Percentiles rank a stretch among this genome's conserved stretches.
Evolutionary conservation across 2,797 vertebrate species (phyloP).

Genomic region (Triplophysa bombifrons): DNA sequence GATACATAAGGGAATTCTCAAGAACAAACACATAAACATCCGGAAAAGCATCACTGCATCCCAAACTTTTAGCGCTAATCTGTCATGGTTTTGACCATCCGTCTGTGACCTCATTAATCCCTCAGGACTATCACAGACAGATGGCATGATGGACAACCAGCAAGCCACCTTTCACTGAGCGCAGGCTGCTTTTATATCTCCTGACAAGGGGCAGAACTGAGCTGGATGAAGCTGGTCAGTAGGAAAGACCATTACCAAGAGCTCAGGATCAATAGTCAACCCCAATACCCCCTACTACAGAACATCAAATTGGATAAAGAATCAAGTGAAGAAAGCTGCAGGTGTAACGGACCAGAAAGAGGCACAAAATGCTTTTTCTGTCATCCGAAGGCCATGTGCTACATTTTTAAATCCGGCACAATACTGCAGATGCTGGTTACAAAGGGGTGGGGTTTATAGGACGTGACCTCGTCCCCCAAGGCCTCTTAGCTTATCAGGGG

Average conservation of each 20-base stretch:
- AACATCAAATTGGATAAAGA: background rate
- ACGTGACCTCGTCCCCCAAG: constrained; percentile 62
- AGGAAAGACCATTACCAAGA: constrained; percentile 11
- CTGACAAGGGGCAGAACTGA: constrained; percentile 22
- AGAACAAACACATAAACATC: no score
- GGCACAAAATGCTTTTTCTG: background rate
- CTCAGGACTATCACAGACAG: constrained; percentile 72
- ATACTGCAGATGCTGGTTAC: constrained; percentile 51
- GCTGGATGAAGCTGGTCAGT: background rate
- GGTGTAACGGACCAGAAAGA: constrained; percentile 21
- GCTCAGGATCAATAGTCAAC: constrained; percentile 13
- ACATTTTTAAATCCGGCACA: constrained; percentile 36
- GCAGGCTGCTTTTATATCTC: constrained; percentile 46
- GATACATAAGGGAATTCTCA: no score
- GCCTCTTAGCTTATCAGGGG: constrained; percentile 68
- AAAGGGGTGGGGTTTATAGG: constrained; percentile 36
- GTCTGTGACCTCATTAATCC: constrained; percentile 71
- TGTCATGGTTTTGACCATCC: constrained; percentile 52
- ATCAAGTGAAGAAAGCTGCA: constrained; percentile 25
- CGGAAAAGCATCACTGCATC: no score
- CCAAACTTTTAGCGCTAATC: constrained; percentile 47
- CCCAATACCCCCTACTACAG: constrained; percentile 3
- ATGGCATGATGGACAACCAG: constrained; percentile 69
- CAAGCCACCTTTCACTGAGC: constrained; percentile 66
- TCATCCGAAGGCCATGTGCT: constrained; percentile 33